Conservation (phyloP, 2,113 vertebrate species). For the Tetrax tetrax region DNA sequence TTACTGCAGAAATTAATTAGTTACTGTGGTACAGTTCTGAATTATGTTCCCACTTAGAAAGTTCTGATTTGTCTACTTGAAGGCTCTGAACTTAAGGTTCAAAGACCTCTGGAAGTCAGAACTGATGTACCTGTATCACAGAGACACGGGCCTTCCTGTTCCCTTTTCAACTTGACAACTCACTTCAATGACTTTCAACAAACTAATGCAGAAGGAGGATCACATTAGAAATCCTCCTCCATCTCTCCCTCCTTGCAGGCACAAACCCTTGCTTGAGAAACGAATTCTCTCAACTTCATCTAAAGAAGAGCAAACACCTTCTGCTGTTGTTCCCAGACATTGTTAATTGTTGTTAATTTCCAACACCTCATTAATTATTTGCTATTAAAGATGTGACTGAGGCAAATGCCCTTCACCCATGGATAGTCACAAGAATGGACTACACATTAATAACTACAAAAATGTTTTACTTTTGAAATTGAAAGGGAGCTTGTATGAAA, state of each 20-base stretch:
- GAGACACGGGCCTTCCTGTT: background rate
- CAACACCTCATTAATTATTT: slow-evolving; percentile 78
- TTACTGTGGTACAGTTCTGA: background rate
- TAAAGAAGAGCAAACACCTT: slow-evolving; percentile 62
- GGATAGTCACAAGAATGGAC: slow-evolving; percentile 56
- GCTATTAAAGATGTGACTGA: slow-evolving; percentile 71
- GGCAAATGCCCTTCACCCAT: slow-evolving; percentile 72
- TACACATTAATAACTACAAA: slow-evolving; percentile 69
- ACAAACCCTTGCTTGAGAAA: slow-evolving; percentile 17
- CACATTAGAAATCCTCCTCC: background rate
- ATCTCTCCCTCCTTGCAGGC: background rate
- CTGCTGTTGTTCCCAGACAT: slow-evolving; percentile 60
- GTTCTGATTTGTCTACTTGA: background rate
- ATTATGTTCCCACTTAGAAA: background rate
- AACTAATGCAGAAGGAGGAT: background rate
- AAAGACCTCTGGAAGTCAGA: background rate
- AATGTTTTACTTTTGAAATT: slow-evolving; percentile 52
- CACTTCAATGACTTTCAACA: slow-evolving; percentile 2
- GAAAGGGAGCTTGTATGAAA: slow-evolving; percentile 31
- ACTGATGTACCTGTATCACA: background rate
- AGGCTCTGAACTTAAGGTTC: background rate
- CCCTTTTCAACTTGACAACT: background rate
- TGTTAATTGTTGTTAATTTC: slow-evolving; percentile 82
- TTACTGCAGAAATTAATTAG: background rate
- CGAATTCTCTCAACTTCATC: slow-evolving; percentile 11